Evolutionary conservation across 2,113 vertebrate species (phyloP), one percentile per base, ranked within the genome.

Genomic region (Grallaria varia): DNA sequence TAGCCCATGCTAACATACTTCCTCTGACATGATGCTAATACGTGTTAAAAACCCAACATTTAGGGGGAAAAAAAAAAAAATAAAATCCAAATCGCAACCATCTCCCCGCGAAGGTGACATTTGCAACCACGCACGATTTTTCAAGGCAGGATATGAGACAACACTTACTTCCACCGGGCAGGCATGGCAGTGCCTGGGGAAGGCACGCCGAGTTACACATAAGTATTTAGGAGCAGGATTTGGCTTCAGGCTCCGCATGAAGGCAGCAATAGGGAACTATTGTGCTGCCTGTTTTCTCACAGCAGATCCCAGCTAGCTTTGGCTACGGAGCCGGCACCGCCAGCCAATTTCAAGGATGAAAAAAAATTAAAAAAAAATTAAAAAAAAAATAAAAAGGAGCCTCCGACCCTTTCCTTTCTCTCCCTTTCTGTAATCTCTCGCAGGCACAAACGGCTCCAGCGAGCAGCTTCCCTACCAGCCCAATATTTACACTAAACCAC

Each of bases 401-500:
- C 92, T 94, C 96, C 93, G 94, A 96, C 89, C 81, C 93, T 94
- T 96, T 96, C 95, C 95, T 96, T 95, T 95, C 95, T 97, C 94
- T 97, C 84, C 95, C 89, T 95, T 96, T 96, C 94, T 44, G 85
- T 97, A 97, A 98, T 97, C 95, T 97, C 78, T 33, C 50, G 67
- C 85, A 97, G 93, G 90, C 93, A 94, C 86, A 95, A 95, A 92
- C 83, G 58, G 89, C 92, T 97, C 96, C 94, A 86, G 95, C 96
- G 95, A 95, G 89, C 96, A 90, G 96, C 90, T 97, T 92, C 96
- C 96, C 96, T 96, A 87, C 91, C 94, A 95, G 92, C 96, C 96
- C 95, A 97, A 95, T 94, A 97, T 96, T 96, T 96, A 96, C 94
- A 93, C 94, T 95, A 94, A 97, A 94, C 89, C 97, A 95, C 97